Evolutionary conservation across 2,113 vertebrate species (phyloP).

Genomic region (Sander vitreus): DNA sequence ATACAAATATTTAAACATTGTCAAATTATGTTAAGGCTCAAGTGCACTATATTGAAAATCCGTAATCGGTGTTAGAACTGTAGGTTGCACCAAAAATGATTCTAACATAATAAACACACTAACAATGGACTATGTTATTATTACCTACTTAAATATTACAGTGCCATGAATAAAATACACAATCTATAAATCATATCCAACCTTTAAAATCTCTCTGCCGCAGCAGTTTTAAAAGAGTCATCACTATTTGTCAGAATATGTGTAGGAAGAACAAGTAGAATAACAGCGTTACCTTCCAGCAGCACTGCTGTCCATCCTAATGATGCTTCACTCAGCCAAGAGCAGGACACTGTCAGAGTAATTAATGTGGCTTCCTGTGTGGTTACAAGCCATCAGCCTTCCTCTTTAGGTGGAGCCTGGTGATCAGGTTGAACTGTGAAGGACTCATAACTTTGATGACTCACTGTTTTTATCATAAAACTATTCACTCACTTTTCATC

Average conservation of each 20-base stretch:
- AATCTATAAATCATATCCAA: not conserved
- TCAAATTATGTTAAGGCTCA: conserved; percentile 39
- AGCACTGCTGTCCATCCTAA: conserved; percentile 36
- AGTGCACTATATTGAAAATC: conserved; percentile 57
- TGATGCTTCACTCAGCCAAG: conserved; percentile 36
- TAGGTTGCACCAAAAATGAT: conserved; percentile 46
- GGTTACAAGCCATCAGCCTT: conserved; percentile 27
- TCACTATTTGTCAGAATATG: conserved; percentile 1
- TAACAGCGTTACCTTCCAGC: conserved; percentile 16
- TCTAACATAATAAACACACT: conserved; percentile 79
- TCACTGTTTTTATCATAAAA: not conserved
- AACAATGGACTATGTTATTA: conserved; percentile 18
- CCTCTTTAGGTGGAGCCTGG: conserved; percentile 16
- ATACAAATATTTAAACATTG: conserved; percentile 51
- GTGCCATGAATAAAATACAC: not conserved
- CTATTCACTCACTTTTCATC: not conserved
- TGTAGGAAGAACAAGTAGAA: not conserved
- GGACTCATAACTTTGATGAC: conserved; percentile 22
- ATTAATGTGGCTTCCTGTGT: conserved; percentile 43
- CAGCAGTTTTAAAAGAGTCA: conserved; percentile 7
- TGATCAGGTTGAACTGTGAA: conserved; percentile 23
- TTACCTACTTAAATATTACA: not conserved
- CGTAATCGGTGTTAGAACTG: conserved; percentile 45
- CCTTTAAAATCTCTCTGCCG: not conserved
- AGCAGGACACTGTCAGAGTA: conserved; percentile 38